phyloP scores from a whole-genome alignment of 2,888 invertebrate species.

The Cheilosia pagana region DNA sequence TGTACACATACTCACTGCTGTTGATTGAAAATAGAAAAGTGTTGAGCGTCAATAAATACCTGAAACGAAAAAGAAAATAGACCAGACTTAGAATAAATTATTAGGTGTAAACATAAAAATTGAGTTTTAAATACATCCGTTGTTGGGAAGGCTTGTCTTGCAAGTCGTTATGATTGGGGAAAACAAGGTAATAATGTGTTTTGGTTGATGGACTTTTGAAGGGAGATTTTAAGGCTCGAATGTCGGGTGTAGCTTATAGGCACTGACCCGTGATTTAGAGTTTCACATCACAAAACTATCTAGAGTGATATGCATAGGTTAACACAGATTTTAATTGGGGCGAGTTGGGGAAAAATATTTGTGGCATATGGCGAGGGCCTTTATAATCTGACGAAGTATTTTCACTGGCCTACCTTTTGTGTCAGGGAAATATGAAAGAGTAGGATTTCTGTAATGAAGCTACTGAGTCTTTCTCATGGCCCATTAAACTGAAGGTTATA shows the following conservation, averaged over 20 bases:
- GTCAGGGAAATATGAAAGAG: too few relatives aligned
- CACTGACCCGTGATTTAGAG: not conserved
- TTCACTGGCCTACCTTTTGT: too few relatives aligned
- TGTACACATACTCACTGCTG: slow-evolving; percentile 6
- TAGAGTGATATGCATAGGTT: too few relatives aligned
- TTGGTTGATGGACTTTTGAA: not conserved
- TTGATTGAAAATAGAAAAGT: slow-evolving; percentile 3
- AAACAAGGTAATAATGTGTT: not conserved
- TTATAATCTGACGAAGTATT: too few relatives aligned
- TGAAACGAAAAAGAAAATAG: slow-evolving; percentile 28
- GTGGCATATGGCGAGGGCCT: too few relatives aligned
- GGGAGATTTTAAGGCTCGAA: not conserved
- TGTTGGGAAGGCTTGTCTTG: slow-evolving; percentile 1
- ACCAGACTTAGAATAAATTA: slow-evolving; percentile 42
- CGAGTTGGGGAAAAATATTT: too few relatives aligned
- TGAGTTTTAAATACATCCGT: slow-evolving; percentile 6
- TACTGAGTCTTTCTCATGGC: too few relatives aligned
- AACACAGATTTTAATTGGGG: too few relatives aligned
- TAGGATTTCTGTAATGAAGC: too few relatives aligned
- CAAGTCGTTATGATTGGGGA: slow-evolving; percentile 9
- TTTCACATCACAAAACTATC: too few relatives aligned
- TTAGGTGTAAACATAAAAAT: slow-evolving; percentile 24
- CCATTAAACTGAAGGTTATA: too few relatives aligned
- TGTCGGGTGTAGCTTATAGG: not conserved
- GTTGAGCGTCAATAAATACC: slow-evolving; percentile 26